phyloP scores from a whole-genome alignment of 2,888 invertebrate species.

The Habrosyne pyritoides region DNA sequence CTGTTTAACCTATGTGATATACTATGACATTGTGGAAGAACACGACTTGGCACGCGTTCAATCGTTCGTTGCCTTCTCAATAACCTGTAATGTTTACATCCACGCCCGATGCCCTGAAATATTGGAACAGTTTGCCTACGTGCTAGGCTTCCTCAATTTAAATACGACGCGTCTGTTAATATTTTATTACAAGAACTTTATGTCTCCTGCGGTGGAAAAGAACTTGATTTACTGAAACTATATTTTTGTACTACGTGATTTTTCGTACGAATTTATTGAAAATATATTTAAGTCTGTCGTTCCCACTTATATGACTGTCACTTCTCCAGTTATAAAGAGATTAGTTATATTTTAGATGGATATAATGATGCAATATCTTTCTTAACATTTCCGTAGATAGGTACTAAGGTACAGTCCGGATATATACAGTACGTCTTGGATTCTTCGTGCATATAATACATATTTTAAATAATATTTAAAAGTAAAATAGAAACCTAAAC shows the following conservation, averaged over 20 bases:
- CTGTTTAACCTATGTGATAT: background rate
- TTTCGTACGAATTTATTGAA: too few species aligned
- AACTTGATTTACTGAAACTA: background rate
- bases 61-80: constrained; percentile 36
- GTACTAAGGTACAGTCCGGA: background rate
- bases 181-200: background rate
- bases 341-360: too few species aligned
- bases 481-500: background rate
- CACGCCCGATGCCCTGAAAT: constrained; percentile 44
- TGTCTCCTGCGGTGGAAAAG: background rate
- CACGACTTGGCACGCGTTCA: constrained; percentile 36
- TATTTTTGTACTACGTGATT: background rate
- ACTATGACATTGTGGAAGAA: constrained; percentile 9
- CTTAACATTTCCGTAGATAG: background rate
- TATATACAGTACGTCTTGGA: too few species aligned
- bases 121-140: constrained; percentile 45
- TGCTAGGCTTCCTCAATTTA: constrained; percentile 41
- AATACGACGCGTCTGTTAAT: constrained; percentile 15
- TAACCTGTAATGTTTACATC: constrained; percentile 56
- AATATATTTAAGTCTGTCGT: too few species aligned
- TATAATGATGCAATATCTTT: background rate
- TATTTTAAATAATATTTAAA: background rate
- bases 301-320: too few species aligned
- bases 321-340: too few species aligned
- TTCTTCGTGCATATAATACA: too few species aligned